phyloP scores from a whole-genome alignment of 1,140 invertebrate species.

The Streblospio benedicti region DNA sequence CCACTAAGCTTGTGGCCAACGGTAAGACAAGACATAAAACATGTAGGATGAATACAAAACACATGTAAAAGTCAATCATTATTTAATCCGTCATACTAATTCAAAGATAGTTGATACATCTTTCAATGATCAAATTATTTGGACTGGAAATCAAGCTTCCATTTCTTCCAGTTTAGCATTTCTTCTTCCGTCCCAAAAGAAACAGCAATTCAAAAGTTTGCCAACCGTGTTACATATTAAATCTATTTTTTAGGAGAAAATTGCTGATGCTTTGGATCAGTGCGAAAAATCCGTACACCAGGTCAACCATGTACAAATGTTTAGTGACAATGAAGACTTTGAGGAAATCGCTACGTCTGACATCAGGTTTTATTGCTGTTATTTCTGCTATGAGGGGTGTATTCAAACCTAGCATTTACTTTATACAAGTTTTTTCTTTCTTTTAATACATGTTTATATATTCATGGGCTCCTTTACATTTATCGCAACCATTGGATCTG shows the following conservation, averaged over 20 bases:
- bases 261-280: slow-evolving; percentile 17
- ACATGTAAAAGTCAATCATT: too few species aligned
- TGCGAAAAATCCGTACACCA: slow-evolving; percentile 30
- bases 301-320: slow-evolving; percentile 53
- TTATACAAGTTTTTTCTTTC: background rate
- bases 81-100: too few species aligned
- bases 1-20: too few species aligned
- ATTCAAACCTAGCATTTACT: background rate
- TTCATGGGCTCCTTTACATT: background rate
- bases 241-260: slow-evolving; percentile 18
- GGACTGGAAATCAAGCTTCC: too few species aligned
- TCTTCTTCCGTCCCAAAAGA: too few species aligned
- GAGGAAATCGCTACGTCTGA: slow-evolving; percentile 78
- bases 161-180: too few species aligned
- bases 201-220: too few species aligned
- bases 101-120: too few species aligned
- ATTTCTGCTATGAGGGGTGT: background rate
- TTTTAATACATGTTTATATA: background rate
- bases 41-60: too few species aligned
- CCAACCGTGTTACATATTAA: too few species aligned
- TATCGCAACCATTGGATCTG: background rate
- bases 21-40: too few species aligned
- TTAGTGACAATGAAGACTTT: slow-evolving; percentile 76
- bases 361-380: slow-evolving; percentile 53
- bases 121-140: too few species aligned